Conservation (phyloP, 2,888 invertebrate genomes). For the Yponomeuta malinellus region DNA sequence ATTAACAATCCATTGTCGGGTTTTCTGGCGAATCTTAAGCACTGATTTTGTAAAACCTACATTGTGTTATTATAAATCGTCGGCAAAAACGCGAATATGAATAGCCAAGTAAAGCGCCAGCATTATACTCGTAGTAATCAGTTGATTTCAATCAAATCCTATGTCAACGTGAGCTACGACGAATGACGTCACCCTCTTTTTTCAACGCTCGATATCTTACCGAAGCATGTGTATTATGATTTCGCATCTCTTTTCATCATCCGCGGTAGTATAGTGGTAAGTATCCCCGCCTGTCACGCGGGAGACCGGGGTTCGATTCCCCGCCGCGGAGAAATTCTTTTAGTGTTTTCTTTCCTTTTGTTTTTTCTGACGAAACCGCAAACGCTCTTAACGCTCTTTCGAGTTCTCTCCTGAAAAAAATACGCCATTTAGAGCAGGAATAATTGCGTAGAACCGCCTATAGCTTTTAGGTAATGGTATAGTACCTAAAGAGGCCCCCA, state of each 20-base stretch:
- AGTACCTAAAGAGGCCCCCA: not conserved
- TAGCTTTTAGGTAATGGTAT: not conserved
- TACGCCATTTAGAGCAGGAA: not conserved
- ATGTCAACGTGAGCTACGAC: not conserved
- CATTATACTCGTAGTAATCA: too few species aligned
- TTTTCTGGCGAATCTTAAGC: too few species aligned
- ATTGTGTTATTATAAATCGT: too few species aligned
- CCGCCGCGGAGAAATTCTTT: conserved; percentile 23
- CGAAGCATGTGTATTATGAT: not conserved
- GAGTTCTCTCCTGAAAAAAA: not conserved
- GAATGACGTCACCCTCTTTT: not conserved
- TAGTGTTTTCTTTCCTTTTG: not conserved
- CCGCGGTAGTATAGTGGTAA: conserved; percentile 74
- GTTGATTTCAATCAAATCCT: too few species aligned
- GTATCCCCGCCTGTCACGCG: conserved; percentile 77
- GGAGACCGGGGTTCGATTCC: conserved; percentile 67
- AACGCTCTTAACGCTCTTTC: not conserved
- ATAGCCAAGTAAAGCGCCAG: too few species aligned
- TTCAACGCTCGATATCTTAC: not conserved
- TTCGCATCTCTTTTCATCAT: not conserved
- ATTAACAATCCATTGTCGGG: too few species aligned
- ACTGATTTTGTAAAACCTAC: too few species aligned
- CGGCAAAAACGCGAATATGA: too few species aligned
- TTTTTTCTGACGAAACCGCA: not conserved
- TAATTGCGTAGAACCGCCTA: not conserved